These are phyloP conservation scores for Choreutis nemorana DNA, from an alignment of 2,888 invertebrate genomes.

Conservation along the genomic window DNA sequence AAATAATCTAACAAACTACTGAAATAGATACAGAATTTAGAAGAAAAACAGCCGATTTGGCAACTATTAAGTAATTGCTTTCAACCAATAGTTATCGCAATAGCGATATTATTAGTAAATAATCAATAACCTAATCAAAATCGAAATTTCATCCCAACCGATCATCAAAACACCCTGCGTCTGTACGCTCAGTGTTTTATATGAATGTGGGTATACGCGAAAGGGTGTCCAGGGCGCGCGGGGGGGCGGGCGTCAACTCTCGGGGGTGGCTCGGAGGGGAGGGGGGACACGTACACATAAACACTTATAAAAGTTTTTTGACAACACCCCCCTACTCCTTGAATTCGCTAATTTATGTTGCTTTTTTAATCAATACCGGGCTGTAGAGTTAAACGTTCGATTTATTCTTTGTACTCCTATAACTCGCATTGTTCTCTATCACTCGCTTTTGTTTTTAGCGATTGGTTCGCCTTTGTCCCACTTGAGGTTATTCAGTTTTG, in stretches of 20 bases:
- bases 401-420: background rate
- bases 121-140: slow-evolving; percentile 1
- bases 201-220: slow-evolving; percentile 64
- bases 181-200: slow-evolving; percentile 42
- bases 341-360: slow-evolving; percentile 67
- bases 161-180: no score
- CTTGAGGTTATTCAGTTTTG: no score
- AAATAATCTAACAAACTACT: no score
- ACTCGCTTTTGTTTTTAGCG: background rate
- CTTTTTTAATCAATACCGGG: slow-evolving; percentile 65
- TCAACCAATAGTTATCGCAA: no score
- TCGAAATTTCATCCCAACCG: slow-evolving; percentile 16
- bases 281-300: slow-evolving; percentile 53
- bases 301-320: slow-evolving; percentile 68
- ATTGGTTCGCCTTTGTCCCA: background rate
- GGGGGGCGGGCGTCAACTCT: slow-evolving; percentile 15
- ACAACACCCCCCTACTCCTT: slow-evolving; percentile 53
- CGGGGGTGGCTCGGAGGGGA: slow-evolving; percentile 19
- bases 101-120: no score
- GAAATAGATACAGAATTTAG: no score
- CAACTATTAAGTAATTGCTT: no score
- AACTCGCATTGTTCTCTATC: background rate
- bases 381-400: slow-evolving; percentile 31
- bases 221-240: slow-evolving; percentile 52
- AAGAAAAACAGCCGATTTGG: no score